Percentiles rank a stretch among this genome's conserved stretches.
phyloP scores from a whole-genome alignment of 2,888 invertebrate species.

The Aleiodes leptofemur region DNA sequence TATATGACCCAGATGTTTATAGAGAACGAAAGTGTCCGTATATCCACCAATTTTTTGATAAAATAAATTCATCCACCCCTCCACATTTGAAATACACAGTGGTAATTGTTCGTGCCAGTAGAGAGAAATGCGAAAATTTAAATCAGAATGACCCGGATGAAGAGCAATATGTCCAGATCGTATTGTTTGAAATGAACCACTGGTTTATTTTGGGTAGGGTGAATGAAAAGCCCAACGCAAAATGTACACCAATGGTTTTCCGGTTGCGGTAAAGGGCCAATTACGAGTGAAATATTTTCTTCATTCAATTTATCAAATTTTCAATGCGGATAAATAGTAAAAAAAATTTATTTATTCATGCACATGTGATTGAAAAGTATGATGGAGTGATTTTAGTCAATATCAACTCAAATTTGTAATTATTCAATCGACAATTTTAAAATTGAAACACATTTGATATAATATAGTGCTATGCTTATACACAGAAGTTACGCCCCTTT shows the following conservation, averaged over 20 bases:
- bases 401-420: too few relatives aligned
- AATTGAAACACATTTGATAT: too few relatives aligned
- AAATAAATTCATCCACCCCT: neutral
- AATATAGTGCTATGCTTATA: too few relatives aligned
- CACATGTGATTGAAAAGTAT: too few relatives aligned
- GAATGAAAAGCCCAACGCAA: conserved; percentile 49
- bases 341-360: too few relatives aligned
- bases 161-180: conserved; percentile 67
- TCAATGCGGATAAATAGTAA: too few relatives aligned
- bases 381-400: too few relatives aligned
- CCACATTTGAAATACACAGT: neutral
- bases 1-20: conserved; percentile 43
- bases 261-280: conserved; percentile 32
- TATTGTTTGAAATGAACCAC: conserved; percentile 62
- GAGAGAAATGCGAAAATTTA: conserved; percentile 65
- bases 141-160: conserved; percentile 71
- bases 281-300: conserved; percentile 1
- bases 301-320: neutral
- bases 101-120: conserved; percentile 1
- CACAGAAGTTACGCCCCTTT: too few relatives aligned
- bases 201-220: conserved; percentile 39
- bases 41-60: neutral
- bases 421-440: too few relatives aligned
- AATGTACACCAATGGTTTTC: conserved; percentile 51
- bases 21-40: conserved; percentile 47